Conservation (phyloP, 2,113 vertebrate species). For the Oryzias curvinotus region DNA sequence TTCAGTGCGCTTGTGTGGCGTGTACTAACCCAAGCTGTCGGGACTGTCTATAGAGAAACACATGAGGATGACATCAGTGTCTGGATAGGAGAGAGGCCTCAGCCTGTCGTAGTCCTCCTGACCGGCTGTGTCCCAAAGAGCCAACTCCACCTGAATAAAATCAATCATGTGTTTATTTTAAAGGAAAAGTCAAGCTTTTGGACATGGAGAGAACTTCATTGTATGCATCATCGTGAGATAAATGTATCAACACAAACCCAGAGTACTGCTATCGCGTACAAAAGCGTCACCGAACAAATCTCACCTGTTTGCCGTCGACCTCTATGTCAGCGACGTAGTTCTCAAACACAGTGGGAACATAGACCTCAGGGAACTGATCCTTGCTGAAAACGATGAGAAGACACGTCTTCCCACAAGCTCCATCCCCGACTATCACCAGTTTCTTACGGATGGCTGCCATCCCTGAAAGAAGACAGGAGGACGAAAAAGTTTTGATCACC, state of each 20-base stretch:
- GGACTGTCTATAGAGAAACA: constrained; percentile 85
- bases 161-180: no score
- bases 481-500: neutral
- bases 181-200: no score
- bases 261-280: neutral
- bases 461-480: constrained; percentile 66
- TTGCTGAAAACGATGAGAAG: constrained; percentile 99
- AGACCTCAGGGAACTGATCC: constrained; percentile 98
- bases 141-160: constrained; percentile 76
- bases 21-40: constrained; percentile 88
- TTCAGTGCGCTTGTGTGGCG: neutral
- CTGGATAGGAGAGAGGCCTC: constrained; percentile 82
- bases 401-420: constrained; percentile 98
- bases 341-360: constrained; percentile 98
- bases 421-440: constrained; percentile 98
- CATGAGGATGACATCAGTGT: constrained; percentile 84
- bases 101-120: constrained; percentile 84
- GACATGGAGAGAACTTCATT: no score
- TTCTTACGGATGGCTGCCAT: constrained; percentile 99
- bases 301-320: constrained; percentile 96
- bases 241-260: neutral
- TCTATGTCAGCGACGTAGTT: constrained; percentile 99
- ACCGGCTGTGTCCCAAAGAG: constrained; percentile 83
- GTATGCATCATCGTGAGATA: no score
- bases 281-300: neutral